These are phyloP conservation scores for Melinaea menophilus DNA, from an alignment of 2,888 invertebrate genomes.

Conservation along the genomic window DNA sequence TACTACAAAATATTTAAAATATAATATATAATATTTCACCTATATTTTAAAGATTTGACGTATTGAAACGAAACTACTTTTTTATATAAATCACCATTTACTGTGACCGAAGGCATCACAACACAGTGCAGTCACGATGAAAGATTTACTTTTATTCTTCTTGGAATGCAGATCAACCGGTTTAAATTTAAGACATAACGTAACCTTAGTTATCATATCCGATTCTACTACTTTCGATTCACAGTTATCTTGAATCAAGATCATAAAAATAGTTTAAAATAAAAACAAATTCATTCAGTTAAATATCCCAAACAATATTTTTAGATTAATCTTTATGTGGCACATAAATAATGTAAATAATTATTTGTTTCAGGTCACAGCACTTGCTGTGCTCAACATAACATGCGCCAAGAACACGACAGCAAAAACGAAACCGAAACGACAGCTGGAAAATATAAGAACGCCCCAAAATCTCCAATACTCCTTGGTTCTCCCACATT, in stretches of 20 bases:
- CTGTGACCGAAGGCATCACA: slow-evolving; percentile 5
- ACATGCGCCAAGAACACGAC: slow-evolving; percentile 70
- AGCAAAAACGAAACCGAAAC: slow-evolving; percentile 70
- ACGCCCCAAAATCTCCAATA: slow-evolving; percentile 79
- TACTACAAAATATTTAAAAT: too few relatives aligned
- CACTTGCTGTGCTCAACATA: slow-evolving; percentile 75
- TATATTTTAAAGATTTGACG: background rate
- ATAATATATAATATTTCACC: too few relatives aligned
- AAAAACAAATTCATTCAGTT: too few relatives aligned
- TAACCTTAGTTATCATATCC: background rate
- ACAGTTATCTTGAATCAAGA: background rate
- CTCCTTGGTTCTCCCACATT: slow-evolving; percentile 77
- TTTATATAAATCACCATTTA: slow-evolving; percentile 1
- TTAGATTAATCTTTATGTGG: background rate
- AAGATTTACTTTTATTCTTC: slow-evolving; percentile 53
- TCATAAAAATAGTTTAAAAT: background rate
- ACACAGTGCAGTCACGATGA: slow-evolving; percentile 20
- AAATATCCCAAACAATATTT: too few relatives aligned
- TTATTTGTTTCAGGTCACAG: slow-evolving; percentile 76
- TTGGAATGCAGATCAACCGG: slow-evolving; percentile 55
- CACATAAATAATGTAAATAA: slow-evolving; percentile 7
- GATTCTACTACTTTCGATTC: background rate
- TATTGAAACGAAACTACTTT: background rate
- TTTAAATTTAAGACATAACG: slow-evolving; percentile 20
- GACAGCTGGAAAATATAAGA: slow-evolving; percentile 74